Conservation (phyloP, 2,888 invertebrate genomes). For the Acanthoscelides obtectus region DNA sequence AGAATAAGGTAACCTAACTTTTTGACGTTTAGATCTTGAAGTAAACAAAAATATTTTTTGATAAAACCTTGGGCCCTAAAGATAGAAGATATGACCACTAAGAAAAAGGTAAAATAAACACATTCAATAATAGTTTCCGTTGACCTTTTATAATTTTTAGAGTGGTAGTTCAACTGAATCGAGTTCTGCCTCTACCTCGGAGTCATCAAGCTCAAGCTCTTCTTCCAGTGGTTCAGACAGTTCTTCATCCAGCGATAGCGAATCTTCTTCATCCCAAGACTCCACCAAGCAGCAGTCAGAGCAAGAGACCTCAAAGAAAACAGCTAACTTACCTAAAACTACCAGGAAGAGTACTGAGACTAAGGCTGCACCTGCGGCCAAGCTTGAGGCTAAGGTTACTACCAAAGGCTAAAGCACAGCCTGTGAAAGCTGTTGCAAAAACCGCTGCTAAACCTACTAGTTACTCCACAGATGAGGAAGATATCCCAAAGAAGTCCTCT, state of each 20-base stretch:
- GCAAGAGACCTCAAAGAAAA: slow-evolving; percentile 38
- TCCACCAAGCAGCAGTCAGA: slow-evolving; percentile 38
- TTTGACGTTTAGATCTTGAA: no score
- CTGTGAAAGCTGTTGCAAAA: slow-evolving; percentile 36
- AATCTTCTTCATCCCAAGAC: slow-evolving; percentile 58
- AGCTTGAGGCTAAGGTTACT: slow-evolving; percentile 16
- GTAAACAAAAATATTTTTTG: no score
- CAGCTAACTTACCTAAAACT: slow-evolving; percentile 37
- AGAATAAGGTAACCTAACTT: no score
- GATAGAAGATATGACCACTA: slow-evolving; percentile 24
- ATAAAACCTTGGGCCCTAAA: no score
- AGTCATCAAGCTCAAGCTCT: slow-evolving; percentile 63
- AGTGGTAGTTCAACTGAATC: slow-evolving; percentile 53
- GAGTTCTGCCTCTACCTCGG: slow-evolving; percentile 63
- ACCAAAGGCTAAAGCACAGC: slow-evolving; percentile 40
- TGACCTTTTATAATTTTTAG: slow-evolving; percentile 26
- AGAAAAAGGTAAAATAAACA: slow-evolving; percentile 30
- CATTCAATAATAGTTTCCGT: neutral
- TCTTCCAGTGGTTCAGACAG: slow-evolving; percentile 67
- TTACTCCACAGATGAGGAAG: slow-evolving; percentile 18
- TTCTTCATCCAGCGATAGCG: slow-evolving; percentile 66
- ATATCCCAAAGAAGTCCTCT: slow-evolving; percentile 35
- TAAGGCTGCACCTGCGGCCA: slow-evolving; percentile 20
- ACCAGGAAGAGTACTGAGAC: slow-evolving; percentile 39
- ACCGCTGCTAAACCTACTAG: slow-evolving; percentile 14